Percentiles rank a stretch among this genome's conserved stretches.
Evolutionary conservation across 2,888 invertebrate species (phyloP).

Genomic region (Belgica antarctica): DNA sequence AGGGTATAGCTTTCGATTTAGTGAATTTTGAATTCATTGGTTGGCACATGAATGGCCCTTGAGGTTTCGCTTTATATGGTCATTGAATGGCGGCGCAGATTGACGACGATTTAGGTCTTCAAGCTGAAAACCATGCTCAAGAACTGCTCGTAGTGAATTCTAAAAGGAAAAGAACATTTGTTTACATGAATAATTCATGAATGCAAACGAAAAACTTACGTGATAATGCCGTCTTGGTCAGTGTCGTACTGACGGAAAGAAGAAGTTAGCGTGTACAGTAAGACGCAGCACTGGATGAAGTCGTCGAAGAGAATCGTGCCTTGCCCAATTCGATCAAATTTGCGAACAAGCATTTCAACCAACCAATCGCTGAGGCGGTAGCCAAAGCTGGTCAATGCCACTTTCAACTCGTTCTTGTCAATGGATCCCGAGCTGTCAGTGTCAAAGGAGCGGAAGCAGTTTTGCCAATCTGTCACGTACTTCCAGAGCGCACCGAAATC

Average conservation of each 20-base stretch:
- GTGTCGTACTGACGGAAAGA: slow-evolving; percentile 86
- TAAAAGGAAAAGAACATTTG: too few relatives aligned
- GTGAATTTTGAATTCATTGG: neutral
- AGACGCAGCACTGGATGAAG: slow-evolving; percentile 94
- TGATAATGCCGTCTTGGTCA: slow-evolving; percentile 91
- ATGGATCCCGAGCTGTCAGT: slow-evolving; percentile 90
- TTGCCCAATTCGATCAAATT: slow-evolving; percentile 90
- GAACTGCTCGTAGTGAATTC: slow-evolving; percentile 96
- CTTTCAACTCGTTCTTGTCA: slow-evolving; percentile 84
- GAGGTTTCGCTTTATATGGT: neutral
- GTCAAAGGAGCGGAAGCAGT: slow-evolving; percentile 92
- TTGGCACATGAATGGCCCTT: neutral
- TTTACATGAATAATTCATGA: too few relatives aligned
- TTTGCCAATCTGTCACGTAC: slow-evolving; percentile 91
- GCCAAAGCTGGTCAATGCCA: slow-evolving; percentile 86
- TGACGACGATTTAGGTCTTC: slow-evolving; percentile 68
- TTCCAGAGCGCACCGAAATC: neutral
- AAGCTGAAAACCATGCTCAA: slow-evolving; percentile 84
- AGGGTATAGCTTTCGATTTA: too few relatives aligned
- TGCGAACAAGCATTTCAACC: slow-evolving; percentile 76
- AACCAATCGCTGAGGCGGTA: slow-evolving; percentile 81
- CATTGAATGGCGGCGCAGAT: neutral
- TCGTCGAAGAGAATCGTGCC: slow-evolving; percentile 96
- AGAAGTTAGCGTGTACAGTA: slow-evolving; percentile 84
- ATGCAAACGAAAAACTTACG: too few relatives aligned